Evolutionary conservation across 2,797 vertebrate species (phyloP), one percentile per base, ranked within the genome.

Genomic region (Siniperca obscura): DNA sequence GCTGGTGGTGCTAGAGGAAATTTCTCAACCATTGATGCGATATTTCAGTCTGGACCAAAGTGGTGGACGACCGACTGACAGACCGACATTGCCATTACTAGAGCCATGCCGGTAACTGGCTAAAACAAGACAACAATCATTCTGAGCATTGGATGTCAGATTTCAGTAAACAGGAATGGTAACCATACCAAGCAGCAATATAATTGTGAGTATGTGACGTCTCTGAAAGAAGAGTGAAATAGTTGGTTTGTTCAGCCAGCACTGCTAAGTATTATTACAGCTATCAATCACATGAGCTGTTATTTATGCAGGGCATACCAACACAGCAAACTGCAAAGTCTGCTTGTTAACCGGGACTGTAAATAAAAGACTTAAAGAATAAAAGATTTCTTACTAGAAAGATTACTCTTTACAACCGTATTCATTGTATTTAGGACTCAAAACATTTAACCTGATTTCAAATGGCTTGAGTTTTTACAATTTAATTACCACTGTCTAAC

Each of bases 201-300:
- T 50, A 57, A 65, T 53, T 16, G 21, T 53, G 34, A 76, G 44
- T 22, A 53, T 60, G 60, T 14, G 34, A 48, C 46, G 22, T 38
- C 22, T 17, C 50, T 30, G 50, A 56, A 40, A 72, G 55, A 59
- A 46, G 5, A 53, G 57, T 40, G 4, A 61, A 50, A 36, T 30
- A 38, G n/a, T 25, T 50, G 57, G 21, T 62, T 52, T 52, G 6
- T 4, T 56, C 38, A 53, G 22, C 42, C 10, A 34, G 21, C 52
- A 55, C 55, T 34, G 46, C 30, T 52, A 40, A 60, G 17, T n/a
- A 36, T 62, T 73, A 72, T 52, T 36, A 57, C 36, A 50, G 52
- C 74, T 6, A 46, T 77, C 57, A 40, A 74, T 74, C 66, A 78
- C 25, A 40, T 65, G 30, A 66, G 48, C 17, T 68, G 50, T 14